A percentile compares a stretch with the other conserved stretches of the same genome.
Evolutionary conservation across 2,888 invertebrate species (phyloP).

Genomic region (Phyllotreta cruciferae): DNA sequence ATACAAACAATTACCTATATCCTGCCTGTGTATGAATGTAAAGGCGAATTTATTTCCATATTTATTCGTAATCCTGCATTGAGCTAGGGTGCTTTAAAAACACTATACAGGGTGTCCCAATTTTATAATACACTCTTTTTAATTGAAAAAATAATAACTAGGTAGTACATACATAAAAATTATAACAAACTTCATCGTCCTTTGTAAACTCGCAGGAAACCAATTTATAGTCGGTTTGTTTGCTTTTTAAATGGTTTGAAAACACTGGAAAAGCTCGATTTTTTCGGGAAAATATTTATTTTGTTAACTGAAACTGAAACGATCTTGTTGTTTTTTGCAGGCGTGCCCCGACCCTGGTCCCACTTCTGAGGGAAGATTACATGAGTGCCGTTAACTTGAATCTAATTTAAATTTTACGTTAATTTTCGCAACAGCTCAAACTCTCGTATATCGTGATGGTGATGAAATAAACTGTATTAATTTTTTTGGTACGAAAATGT

Average conservation of each 20-base stretch:
- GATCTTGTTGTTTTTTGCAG: slow-evolving; percentile 55
- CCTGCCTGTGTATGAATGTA: no score
- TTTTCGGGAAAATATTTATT: not conserved
- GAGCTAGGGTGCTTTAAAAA: not conserved
- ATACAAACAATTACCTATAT: no score
- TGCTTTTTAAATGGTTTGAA: not conserved
- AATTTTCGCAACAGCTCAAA: slow-evolving; percentile 25
- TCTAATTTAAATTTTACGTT: slow-evolving; percentile 54
- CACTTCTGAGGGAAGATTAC: slow-evolving; percentile 72
- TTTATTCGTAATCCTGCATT: not conserved
- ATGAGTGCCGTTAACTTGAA: slow-evolving; percentile 66
- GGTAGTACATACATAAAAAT: no score
- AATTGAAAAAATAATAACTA: no score
- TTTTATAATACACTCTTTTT: no score
- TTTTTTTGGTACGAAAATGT: not conserved
- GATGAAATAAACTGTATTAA: slow-evolving; percentile 16
- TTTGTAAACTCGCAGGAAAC: not conserved
- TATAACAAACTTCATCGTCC: no score
- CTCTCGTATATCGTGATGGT: slow-evolving; percentile 18
- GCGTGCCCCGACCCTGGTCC: slow-evolving; percentile 69
- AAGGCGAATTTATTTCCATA: not conserved
- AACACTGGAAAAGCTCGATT: not conserved
- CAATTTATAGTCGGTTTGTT: not conserved
- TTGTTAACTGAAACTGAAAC: not conserved
- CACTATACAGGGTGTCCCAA: no score